Evolutionary conservation across 2,113 vertebrate species (phyloP).

Genomic region (Chitala chitala): DNA sequence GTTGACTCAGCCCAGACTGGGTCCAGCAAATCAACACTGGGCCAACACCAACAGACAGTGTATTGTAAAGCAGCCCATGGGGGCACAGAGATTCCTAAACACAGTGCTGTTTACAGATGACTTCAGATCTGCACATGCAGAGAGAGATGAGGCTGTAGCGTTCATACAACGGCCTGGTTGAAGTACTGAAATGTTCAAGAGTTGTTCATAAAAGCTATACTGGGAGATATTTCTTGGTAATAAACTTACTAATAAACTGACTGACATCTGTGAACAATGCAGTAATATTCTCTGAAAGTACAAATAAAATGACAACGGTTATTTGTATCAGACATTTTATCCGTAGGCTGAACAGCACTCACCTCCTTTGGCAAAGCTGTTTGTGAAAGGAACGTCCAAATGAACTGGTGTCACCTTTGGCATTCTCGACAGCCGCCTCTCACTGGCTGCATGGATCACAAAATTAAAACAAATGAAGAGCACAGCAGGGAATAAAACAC

Average conservation of each 20-base stretch:
- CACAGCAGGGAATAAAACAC: neutral
- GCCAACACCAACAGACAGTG: neutral
- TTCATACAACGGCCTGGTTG: constrained; percentile 1
- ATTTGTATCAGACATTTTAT: neutral
- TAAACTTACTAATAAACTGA: neutral
- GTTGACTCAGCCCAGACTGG: neutral
- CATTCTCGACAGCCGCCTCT: constrained; percentile 83
- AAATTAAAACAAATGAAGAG: constrained; percentile 35
- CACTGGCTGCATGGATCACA: constrained; percentile 77
- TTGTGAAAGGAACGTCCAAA: constrained; percentile 89
- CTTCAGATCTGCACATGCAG: too few species aligned
- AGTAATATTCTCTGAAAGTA: neutral
- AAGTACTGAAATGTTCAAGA: neutral
- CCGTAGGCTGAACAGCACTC: constrained; percentile 61
- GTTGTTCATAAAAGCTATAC: neutral
- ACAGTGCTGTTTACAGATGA: too few species aligned
- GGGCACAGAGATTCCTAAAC: neutral
- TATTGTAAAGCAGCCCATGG: neutral
- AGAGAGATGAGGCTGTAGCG: neutral
- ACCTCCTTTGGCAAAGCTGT: constrained; percentile 95
- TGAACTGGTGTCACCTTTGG: constrained; percentile 92
- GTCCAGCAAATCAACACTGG: neutral
- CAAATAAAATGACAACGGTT: too few species aligned
- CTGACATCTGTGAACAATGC: neutral
- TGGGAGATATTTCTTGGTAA: neutral